Evolutionary conservation across 2,888 invertebrate genomes (phyloP).

Genomic region (Drosophila ezoana): DNA sequence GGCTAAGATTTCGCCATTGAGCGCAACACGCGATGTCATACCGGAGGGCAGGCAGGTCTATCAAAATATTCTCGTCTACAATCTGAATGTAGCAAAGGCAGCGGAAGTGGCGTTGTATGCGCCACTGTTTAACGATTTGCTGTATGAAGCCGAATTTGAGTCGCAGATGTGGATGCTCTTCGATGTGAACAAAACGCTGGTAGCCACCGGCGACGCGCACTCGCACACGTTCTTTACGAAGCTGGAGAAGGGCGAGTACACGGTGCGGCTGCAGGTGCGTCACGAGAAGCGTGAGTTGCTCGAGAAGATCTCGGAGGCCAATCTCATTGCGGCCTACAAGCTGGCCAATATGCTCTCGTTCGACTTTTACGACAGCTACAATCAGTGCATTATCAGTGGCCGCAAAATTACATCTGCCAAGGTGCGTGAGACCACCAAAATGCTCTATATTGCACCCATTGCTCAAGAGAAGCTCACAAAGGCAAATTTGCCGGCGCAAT

Average conservation of each 20-base stretch:
- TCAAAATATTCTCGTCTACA: conserved; percentile 94
- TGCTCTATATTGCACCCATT: conserved; percentile 92
- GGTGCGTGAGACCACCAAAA: conserved; percentile 85
- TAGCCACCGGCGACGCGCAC: conserved; percentile 95
- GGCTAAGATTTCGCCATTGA: conserved; percentile 91
- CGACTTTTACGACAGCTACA: conserved; percentile 89
- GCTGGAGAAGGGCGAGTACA: conserved; percentile 98
- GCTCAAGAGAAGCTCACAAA: conserved; percentile 92
- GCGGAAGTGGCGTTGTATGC: conserved; percentile 93
- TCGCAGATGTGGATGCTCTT: conserved; percentile 98
- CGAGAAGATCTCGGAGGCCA: conserved; percentile 93
- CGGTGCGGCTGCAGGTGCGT: conserved; percentile 93
- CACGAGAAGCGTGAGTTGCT: conserved; percentile 94
- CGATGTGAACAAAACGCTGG: conserved; percentile 94
- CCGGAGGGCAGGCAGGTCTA: conserved; percentile 96
- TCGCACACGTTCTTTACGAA: conserved; percentile 91
- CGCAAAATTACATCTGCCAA: conserved; percentile 89
- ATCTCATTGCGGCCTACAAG: conserved; percentile 91
- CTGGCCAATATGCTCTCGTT: conserved; percentile 89
- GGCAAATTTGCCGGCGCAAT: conserved; percentile 81
- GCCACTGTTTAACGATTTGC: conserved; percentile 92
- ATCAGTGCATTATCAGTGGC: conserved; percentile 86
- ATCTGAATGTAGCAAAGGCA: conserved; percentile 92
- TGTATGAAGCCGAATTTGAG: conserved; percentile 98
- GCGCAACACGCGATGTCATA: conserved; percentile 92